These are phyloP conservation scores for Ptychoptera albimana DNA, from an alignment of 2,888 invertebrate genomes.

Conservation along the genomic window DNA sequence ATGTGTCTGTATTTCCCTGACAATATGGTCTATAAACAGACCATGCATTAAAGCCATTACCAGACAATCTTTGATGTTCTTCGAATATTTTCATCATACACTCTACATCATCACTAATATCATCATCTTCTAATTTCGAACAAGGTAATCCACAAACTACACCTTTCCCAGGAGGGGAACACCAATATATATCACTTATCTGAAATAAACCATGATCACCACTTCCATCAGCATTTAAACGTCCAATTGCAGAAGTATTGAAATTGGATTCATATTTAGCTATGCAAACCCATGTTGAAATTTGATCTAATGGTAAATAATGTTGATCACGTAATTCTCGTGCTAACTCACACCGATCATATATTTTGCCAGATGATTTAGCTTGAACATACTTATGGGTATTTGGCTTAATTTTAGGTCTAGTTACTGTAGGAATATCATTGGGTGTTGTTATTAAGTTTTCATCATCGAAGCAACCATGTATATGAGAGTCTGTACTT, in stretches of 20 bases:
- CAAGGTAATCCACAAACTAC: slow-evolving; percentile 47
- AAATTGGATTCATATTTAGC: slow-evolving; percentile 48
- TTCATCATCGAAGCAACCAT: slow-evolving; percentile 15
- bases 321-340: slow-evolving; percentile 37
- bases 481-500: slow-evolving; percentile 7
- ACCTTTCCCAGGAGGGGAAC: slow-evolving; percentile 34
- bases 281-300: slow-evolving; percentile 49
- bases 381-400: slow-evolving; percentile 4
- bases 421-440: not conserved
- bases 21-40: not conserved
- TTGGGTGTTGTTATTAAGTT: slow-evolving; percentile 1
- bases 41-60: slow-evolving; percentile 50
- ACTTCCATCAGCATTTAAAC: slow-evolving; percentile 35
- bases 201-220: slow-evolving; percentile 59
- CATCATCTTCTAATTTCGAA: slow-evolving; percentile 44
- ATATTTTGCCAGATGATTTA: slow-evolving; percentile 20
- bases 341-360: slow-evolving; percentile 49
- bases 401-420: slow-evolving; percentile 17
- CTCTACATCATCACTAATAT: slow-evolving; percentile 50
- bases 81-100: slow-evolving; percentile 50
- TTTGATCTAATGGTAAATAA: slow-evolving; percentile 32
- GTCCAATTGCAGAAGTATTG: slow-evolving; percentile 42
- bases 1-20: not conserved
- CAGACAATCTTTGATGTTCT: slow-evolving; percentile 50
- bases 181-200: slow-evolving; percentile 59